Conservation (phyloP, 2,113 vertebrate species). For the Eulemur rufifrons region DNA sequence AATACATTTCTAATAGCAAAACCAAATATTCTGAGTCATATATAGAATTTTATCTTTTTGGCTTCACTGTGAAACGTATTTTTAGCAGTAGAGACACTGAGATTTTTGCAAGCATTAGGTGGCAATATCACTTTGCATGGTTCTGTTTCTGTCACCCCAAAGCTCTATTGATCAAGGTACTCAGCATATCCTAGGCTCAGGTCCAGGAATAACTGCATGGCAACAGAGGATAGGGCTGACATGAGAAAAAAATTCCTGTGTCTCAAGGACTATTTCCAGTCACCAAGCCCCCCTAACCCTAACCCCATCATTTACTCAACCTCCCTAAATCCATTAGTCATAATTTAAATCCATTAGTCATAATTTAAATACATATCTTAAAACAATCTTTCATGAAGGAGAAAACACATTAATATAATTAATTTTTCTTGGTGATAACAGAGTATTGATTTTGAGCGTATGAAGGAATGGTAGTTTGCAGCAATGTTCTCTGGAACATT, state of each 20-base stretch:
- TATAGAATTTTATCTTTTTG: neutral
- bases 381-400: neutral
- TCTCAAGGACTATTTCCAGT: neutral
- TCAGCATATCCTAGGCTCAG: neutral
- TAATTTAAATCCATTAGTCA: neutral
- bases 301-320: accelerated
- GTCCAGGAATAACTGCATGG: too few species aligned
- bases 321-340: neutral
- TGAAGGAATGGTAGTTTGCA: neutral
- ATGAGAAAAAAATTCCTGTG: neutral
- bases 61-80: neutral
- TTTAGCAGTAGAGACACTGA: neutral
- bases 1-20: neutral
- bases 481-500: too few species aligned
- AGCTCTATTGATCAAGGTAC: neutral
- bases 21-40: neutral
- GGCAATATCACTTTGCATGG: too few species aligned
- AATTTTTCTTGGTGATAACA: neutral
- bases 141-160: accelerated
- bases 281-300: accelerated
- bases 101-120: neutral
- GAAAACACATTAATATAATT: neutral
- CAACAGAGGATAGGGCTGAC: accelerated
- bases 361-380: neutral
- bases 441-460: neutral